Evolutionary conservation across 2,888 invertebrate species (phyloP).

Genomic region (Drosophila kuntzei): DNA sequence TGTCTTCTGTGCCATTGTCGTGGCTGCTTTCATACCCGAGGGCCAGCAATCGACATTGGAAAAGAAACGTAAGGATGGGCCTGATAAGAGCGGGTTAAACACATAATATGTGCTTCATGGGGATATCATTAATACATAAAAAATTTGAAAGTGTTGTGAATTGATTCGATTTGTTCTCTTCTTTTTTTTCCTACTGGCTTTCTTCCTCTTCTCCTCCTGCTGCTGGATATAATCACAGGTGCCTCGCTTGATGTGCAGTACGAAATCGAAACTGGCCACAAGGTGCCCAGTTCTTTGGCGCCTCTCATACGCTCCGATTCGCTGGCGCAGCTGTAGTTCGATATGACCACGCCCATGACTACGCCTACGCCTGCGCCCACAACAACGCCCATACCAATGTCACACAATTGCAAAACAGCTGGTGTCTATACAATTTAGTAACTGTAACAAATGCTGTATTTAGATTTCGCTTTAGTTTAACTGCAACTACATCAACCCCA

Average conservation of each 20-base stretch:
- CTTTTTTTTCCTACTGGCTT: not conserved
- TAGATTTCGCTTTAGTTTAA: slow-evolving; percentile 73
- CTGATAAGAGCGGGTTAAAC: slow-evolving; percentile 11
- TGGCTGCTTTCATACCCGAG: slow-evolving; percentile 94
- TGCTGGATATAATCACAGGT: slow-evolving; percentile 84
- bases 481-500: slow-evolving; percentile 25
- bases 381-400: slow-evolving; percentile 32
- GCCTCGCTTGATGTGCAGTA: slow-evolving; percentile 92
- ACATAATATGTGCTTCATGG: slow-evolving; percentile 14
- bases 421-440: slow-evolving; percentile 59
- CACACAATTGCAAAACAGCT: slow-evolving; percentile 43
- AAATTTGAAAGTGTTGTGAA: slow-evolving; percentile 28
- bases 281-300: slow-evolving; percentile 91
- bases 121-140: slow-evolving; percentile 8
- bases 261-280: slow-evolving; percentile 92
- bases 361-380: slow-evolving; percentile 16
- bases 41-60: slow-evolving; percentile 87
- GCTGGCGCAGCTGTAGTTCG: slow-evolving; percentile 89
- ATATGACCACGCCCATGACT: slow-evolving; percentile 13
- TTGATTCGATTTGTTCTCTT: slow-evolving; percentile 16
- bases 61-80: slow-evolving; percentile 87
- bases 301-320: slow-evolving; percentile 92
- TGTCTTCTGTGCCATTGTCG: slow-evolving; percentile 97
- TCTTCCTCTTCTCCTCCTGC: not conserved
- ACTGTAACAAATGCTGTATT: slow-evolving; percentile 74